Evolutionary conservation across 2,113 vertebrate species (phyloP).

Genomic region (Myotis yumanensis): DNA sequence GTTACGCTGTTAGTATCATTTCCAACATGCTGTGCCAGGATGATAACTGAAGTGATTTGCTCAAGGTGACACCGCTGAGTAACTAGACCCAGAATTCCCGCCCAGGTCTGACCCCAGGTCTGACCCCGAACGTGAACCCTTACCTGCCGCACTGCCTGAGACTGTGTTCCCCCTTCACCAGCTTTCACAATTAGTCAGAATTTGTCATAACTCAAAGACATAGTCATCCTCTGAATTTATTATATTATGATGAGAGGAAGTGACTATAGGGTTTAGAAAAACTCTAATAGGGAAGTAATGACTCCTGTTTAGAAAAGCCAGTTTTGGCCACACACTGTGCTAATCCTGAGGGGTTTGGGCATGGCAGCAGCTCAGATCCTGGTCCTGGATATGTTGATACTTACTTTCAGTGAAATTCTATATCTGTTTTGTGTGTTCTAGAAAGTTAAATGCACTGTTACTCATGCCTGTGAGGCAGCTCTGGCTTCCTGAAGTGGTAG

Average conservation of each 20-base stretch:
- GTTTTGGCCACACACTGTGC: background rate
- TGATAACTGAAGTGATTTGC: background rate
- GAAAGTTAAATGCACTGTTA: background rate
- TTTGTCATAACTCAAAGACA: background rate
- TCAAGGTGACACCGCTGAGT: background rate
- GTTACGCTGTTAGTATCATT: background rate
- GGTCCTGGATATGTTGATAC: background rate
- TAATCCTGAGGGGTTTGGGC: background rate
- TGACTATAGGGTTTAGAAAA: background rate
- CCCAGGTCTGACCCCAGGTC: too few species aligned
- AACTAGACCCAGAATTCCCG: background rate
- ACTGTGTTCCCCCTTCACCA: background rate
- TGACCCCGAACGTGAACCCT: background rate
- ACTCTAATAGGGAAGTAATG: background rate
- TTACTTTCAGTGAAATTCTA: background rate
- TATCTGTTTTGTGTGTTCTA: background rate
- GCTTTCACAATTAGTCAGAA: constrained; percentile 26
- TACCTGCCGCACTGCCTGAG: background rate
- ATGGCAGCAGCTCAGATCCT: background rate
- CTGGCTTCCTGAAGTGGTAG: background rate
- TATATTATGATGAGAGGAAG: background rate
- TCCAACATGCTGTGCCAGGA: background rate
- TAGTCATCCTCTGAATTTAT: background rate
- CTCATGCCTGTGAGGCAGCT: background rate
- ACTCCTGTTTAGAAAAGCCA: background rate